Evolutionary conservation across 2,888 invertebrate genomes (phyloP).

Genomic region (Alviniconcha strummeri): DNA sequence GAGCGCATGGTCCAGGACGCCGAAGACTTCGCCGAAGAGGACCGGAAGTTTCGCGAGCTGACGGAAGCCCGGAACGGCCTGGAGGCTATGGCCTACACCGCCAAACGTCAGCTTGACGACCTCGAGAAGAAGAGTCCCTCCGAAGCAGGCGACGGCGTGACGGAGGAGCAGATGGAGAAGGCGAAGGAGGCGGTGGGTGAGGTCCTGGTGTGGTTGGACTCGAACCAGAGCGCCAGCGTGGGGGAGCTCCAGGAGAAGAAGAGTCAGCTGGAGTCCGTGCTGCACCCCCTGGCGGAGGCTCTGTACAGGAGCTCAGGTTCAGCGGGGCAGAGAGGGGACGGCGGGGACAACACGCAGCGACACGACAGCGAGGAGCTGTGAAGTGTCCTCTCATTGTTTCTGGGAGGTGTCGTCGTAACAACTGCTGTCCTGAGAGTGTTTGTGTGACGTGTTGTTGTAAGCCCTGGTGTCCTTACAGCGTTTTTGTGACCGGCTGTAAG

Average conservation of each 20-base stretch:
- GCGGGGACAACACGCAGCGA: background rate
- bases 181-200: conserved; percentile 95
- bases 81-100: conserved; percentile 93
- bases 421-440: too few relatives aligned
- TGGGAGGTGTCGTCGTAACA: too few relatives aligned
- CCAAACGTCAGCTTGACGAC: conserved; percentile 96
- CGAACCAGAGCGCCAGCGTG: conserved; percentile 92
- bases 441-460: too few relatives aligned
- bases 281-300: conserved; percentile 96
- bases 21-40: conserved; percentile 98
- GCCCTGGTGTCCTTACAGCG: too few relatives aligned
- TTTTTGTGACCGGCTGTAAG: too few relatives aligned
- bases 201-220: conserved; percentile 97
- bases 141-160: conserved; percentile 86
- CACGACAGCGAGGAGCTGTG: conserved; percentile 5
- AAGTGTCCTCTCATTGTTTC: background rate
- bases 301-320: conserved; percentile 88
- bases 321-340: conserved; percentile 37
- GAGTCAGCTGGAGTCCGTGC: conserved; percentile 94
- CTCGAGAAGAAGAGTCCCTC: conserved; percentile 80
- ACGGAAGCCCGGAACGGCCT: conserved; percentile 97
- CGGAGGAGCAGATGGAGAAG: conserved; percentile 91
- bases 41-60: conserved; percentile 87
- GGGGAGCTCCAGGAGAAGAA: conserved; percentile 94
- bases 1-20: conserved; percentile 99